Percentiles rank a stretch among this genome's conserved stretches.
Conservation (phyloP, 2,888 invertebrate species). For the Acanthosoma haemorrhoidale region DNA sequence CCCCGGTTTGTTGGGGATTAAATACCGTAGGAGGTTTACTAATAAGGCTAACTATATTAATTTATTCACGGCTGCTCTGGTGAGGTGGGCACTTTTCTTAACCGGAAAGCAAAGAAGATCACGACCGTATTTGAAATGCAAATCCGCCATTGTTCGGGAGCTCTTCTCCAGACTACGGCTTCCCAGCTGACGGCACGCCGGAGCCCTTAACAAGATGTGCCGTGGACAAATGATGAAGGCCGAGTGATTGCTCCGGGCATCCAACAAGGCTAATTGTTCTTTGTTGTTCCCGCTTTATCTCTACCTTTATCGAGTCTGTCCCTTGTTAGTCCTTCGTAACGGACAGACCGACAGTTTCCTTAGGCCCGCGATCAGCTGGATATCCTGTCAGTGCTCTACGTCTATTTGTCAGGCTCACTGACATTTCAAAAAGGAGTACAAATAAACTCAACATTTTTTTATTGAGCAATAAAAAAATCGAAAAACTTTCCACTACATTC, state of each 20-base stretch:
- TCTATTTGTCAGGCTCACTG: too few species aligned
- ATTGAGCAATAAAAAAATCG: too few species aligned
- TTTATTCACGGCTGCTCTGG: too few species aligned
- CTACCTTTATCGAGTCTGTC: too few species aligned
- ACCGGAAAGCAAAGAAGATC: neutral
- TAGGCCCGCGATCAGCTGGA: neutral
- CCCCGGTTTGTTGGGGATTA: neutral
- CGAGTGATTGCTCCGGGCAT: neutral
- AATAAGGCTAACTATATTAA: conserved; percentile 7
- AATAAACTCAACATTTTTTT: too few species aligned
- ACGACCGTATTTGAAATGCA: conserved; percentile 1
- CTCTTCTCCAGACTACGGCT: too few species aligned
- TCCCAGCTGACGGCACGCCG: neutral
- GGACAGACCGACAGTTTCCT: neutral
- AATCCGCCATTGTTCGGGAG: neutral
- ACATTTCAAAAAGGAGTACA: too few species aligned
- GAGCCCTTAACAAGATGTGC: neutral
- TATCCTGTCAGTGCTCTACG: too few species aligned
- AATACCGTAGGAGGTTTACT: neutral
- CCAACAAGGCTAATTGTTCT: neutral
- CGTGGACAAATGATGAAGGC: neutral
- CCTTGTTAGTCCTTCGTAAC: too few species aligned
- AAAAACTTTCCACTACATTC: too few species aligned
- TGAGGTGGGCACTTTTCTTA: neutral
- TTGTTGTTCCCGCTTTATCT: too few species aligned